Evolutionary conservation across 2,113 vertebrate species (phyloP).

Genomic region (Lampris megalopsis): DNA sequence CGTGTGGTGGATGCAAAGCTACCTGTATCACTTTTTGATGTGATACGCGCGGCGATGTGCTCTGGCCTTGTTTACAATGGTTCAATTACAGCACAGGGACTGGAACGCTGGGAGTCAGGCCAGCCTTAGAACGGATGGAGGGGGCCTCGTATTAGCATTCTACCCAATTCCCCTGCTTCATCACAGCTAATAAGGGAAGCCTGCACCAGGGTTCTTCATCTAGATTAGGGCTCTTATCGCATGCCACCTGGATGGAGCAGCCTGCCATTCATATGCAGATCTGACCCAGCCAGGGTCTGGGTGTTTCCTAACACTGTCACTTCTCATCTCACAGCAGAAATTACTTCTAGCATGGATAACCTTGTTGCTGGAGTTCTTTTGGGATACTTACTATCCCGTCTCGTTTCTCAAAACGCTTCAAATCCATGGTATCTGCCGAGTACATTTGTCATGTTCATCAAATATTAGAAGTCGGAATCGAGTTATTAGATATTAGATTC

Average conservation of each 20-base stretch:
- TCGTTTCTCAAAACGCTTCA: constrained; percentile 38
- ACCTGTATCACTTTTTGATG: constrained; percentile 49
- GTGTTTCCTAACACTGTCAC: constrained; percentile 72
- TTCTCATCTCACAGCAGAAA: constrained; percentile 64
- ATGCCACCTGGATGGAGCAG: constrained; percentile 76
- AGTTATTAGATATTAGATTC: not conserved
- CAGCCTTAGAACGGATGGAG: constrained; percentile 28
- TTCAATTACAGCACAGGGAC: constrained; percentile 40
- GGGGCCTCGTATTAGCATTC: constrained; percentile 77
- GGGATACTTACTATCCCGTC: constrained; percentile 40
- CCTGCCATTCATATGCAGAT: constrained; percentile 79
- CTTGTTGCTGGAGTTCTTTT: constrained; percentile 53
- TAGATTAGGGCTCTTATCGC: constrained; percentile 79
- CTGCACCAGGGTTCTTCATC: constrained; percentile 73
- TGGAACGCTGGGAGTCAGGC: constrained; percentile 44
- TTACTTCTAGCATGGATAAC: constrained; percentile 54
- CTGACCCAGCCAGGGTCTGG: constrained; percentile 46
- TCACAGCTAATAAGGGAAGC: constrained; percentile 76
- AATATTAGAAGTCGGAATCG: not conserved
- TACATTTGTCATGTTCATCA: too few relatives aligned
- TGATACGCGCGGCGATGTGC: constrained; percentile 40
- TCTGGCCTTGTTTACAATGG: constrained; percentile 63
- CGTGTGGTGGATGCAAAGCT: constrained; percentile 26
- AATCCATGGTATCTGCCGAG: not conserved
- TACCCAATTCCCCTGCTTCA: constrained; percentile 62